Conservation (phyloP, 2,797 vertebrate species). For the Simalia tracyae region DNA sequence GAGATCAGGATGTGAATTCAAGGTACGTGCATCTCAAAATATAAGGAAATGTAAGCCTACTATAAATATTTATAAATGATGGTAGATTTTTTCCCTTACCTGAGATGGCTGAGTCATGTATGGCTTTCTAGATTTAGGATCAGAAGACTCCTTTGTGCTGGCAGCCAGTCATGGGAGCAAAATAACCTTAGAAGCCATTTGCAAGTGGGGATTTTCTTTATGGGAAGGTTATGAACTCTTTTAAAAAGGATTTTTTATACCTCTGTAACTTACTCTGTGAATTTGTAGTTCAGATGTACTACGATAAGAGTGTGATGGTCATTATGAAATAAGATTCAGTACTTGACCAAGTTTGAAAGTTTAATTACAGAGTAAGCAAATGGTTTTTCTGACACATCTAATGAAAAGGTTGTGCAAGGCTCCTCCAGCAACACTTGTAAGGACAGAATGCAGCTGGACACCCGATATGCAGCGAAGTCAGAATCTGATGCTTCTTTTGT, state of each 20-base stretch:
- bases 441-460: neutral
- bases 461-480: neutral
- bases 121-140: neutral
- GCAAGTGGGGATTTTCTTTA: neutral
- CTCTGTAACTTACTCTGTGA: neutral
- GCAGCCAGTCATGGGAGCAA: neutral
- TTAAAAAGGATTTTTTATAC: neutral
- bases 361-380: neutral
- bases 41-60: too few species aligned
- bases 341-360: slow-evolving; percentile 24
- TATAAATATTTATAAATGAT: too few species aligned
- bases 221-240: neutral
- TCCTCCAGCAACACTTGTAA: neutral
- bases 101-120: neutral
- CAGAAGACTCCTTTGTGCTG: neutral
- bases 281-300: slow-evolving; percentile 17
- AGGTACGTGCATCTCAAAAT: too few species aligned
- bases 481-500: neutral
- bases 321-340: slow-evolving; percentile 39
- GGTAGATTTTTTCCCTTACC: too few species aligned
- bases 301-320: slow-evolving; percentile 48
- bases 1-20: too few species aligned
- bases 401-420: neutral
- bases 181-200: neutral
- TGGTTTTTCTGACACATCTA: neutral